These are phyloP conservation scores for Chalcis sispes DNA, from an alignment of 2,888 invertebrate species.

Conservation along the genomic window DNA sequence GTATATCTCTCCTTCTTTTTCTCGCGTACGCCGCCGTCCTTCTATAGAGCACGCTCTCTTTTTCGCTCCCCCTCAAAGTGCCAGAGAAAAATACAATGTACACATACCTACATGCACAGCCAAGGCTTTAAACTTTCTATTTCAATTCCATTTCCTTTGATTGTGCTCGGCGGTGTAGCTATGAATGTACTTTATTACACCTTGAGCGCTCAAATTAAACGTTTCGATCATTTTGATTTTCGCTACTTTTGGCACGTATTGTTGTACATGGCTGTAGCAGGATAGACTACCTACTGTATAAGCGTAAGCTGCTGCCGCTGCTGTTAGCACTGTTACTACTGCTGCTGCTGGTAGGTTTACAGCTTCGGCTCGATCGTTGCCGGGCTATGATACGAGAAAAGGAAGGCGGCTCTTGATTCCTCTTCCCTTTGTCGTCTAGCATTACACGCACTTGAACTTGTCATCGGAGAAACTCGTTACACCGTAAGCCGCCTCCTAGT, in stretches of 20 bases:
- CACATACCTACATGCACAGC: neutral
- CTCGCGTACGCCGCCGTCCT: too few relatives aligned
- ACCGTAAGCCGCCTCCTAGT: slow-evolving; percentile 6
- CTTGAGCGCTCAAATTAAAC: neutral
- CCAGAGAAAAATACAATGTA: slow-evolving; percentile 13
- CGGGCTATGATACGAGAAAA: too few relatives aligned
- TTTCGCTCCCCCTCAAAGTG: neutral
- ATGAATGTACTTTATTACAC: slow-evolving; percentile 9
- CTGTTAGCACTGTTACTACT: slow-evolving; percentile 1
- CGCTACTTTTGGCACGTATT: neutral
- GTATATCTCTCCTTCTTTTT: neutral
- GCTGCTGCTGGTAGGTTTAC: too few relatives aligned
- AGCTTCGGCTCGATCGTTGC: neutral
- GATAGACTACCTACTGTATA: neutral
- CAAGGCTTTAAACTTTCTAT: slow-evolving; percentile 35
- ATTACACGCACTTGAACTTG: slow-evolving; percentile 33
- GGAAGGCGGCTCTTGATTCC: neutral
- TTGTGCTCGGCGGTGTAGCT: slow-evolving; percentile 6
- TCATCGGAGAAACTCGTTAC: slow-evolving; percentile 9
- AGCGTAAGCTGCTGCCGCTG: neutral
- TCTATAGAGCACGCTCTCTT: too few relatives aligned
- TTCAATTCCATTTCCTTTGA: slow-evolving; percentile 41
- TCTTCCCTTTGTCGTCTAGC: neutral
- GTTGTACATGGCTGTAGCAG: neutral
- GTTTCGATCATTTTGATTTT: neutral